Evolutionary conservation across 37 sponge, comb jelly and placozoan genomes (phyloP).

Genomic region (Tethya wilhelma): DNA sequence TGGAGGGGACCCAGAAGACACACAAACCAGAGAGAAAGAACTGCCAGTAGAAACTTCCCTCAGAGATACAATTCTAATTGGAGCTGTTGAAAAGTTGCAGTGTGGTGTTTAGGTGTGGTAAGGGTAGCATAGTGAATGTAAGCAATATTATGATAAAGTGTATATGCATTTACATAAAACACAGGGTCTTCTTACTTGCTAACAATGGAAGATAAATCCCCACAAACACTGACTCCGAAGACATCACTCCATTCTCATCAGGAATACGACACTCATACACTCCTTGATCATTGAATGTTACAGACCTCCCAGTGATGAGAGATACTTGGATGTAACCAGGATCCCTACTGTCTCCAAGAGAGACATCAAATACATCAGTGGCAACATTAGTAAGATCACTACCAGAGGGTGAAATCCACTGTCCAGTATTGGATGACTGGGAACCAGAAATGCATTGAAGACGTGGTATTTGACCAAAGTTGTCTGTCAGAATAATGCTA

Average conservation of each 20-base stretch:
- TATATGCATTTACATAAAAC: background rate
- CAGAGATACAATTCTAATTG: slow-evolving; percentile 1
- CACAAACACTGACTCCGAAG: background rate
- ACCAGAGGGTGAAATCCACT: slow-evolving; percentile 17
- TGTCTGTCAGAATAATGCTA: background rate
- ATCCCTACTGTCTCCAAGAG: background rate
- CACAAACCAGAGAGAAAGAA: slow-evolving; percentile 8
- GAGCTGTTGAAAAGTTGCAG: slow-evolving; percentile 6
- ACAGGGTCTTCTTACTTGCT: background rate
- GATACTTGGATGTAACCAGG: slow-evolving; percentile 22
- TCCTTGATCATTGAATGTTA: slow-evolving; percentile 7
- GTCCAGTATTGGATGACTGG: background rate
- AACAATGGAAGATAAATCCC: slow-evolving; percentile 25
- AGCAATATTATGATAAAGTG: too few relatives aligned
- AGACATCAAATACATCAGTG: slow-evolving; percentile 8
- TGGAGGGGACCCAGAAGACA: slow-evolving; percentile 20
- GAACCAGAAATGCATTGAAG: slow-evolving; percentile 31
- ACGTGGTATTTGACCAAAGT: slow-evolving; percentile 24
- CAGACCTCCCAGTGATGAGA: background rate
- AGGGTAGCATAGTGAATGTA: too few relatives aligned
- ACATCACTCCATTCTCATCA: background rate
- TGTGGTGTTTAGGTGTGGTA: too few relatives aligned
- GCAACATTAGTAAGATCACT: background rate
- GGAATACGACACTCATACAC: slow-evolving; percentile 11
- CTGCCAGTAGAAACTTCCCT: background rate